Conservation (phyloP, 2,888 invertebrate genomes). For the Oxyteleia sp. region DNA sequence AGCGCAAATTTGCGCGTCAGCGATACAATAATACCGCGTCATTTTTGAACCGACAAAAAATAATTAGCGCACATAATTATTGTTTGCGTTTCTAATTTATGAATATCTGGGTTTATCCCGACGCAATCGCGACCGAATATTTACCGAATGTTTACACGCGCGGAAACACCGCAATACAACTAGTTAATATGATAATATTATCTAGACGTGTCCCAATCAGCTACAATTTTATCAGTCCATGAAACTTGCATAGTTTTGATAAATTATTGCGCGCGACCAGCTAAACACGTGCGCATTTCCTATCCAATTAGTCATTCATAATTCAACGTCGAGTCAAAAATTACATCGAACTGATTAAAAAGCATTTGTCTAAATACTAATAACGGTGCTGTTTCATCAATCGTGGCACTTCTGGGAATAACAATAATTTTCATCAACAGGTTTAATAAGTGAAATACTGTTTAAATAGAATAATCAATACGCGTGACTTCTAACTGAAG, state of each 20-base stretch:
- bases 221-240: background rate
- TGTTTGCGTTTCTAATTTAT: too few relatives aligned
- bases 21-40: too few relatives aligned
- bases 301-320: background rate
- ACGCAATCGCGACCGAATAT: too few relatives aligned
- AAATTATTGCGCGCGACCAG: background rate
- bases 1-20: too few relatives aligned
- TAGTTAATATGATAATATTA: background rate
- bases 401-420: background rate
- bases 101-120: too few relatives aligned
- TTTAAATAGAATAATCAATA: background rate
- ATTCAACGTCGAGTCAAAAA: background rate
- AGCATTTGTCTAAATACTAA: background rate
- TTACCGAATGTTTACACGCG: too few relatives aligned
- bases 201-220: background rate
- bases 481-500: background rate
- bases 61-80: too few relatives aligned
- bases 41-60: too few relatives aligned
- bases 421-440: background rate
- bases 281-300: background rate
- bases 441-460: background rate
- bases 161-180: too few relatives aligned
- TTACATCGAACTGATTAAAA: background rate
- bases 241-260: background rate
- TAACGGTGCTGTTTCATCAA: background rate